Evolutionary conservation across 2,113 vertebrate genomes (phyloP).

Genomic region (Lepus timidus): DNA sequence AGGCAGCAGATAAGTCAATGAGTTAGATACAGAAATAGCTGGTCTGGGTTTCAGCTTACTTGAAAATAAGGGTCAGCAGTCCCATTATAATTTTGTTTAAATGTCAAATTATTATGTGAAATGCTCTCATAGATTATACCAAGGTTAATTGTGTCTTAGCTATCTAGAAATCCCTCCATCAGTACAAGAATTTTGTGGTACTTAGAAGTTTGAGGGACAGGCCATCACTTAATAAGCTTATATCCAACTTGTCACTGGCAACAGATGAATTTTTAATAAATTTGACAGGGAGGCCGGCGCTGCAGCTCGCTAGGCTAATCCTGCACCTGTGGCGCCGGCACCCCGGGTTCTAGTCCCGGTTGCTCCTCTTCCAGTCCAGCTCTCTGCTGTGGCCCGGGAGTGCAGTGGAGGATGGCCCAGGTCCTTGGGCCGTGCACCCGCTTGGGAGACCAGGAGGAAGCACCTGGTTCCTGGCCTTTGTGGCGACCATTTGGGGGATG

Average conservation of each 20-base stretch:
- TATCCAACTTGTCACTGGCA: constrained; percentile 51
- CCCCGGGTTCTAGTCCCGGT: too few species aligned
- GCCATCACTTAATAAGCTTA: constrained; percentile 11
- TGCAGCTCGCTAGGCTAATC: too few species aligned
- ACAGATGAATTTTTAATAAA: constrained; percentile 37
- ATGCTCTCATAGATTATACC: background rate
- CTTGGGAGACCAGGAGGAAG: too few species aligned
- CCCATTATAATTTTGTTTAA: constrained; percentile 26
- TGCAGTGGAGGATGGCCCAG: too few species aligned
- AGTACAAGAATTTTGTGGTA: background rate
- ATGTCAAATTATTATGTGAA: constrained; percentile 29
- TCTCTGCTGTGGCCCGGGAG: too few species aligned
- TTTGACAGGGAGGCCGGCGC: background rate
- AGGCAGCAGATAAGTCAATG: background rate
- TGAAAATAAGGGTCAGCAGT: constrained; percentile 47
- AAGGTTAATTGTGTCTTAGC: background rate
- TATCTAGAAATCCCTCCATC: constrained; percentile 9
- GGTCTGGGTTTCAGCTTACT: constrained; percentile 49
- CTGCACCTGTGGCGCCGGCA: too few species aligned
- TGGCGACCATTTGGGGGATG: too few species aligned
- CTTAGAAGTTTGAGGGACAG: constrained; percentile 9
- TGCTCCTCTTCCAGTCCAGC: too few species aligned
- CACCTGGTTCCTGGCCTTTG: too few species aligned
- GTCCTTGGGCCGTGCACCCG: too few species aligned
- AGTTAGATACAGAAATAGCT: background rate